Base-by-base conservation (phyloP, 1,140 invertebrate species). In the roundworm (Caenorhabditis elegans) region DNA sequence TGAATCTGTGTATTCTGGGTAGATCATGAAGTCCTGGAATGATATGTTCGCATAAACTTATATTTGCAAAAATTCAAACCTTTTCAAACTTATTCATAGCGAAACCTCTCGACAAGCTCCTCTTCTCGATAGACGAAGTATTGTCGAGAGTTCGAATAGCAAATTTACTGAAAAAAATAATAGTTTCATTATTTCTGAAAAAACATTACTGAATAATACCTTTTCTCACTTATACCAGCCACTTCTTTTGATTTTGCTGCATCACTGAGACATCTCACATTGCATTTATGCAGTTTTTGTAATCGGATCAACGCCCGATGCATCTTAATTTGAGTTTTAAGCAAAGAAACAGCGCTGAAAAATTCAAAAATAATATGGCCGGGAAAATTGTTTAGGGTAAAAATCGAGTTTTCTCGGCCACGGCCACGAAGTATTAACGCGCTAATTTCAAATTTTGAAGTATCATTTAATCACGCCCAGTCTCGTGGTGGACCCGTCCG, bases 21-120 rank as follows among this genome's bases (percentile, higher is more conserved):
- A 89, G 76, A 89, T 89, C 78, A 90, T 80, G 53, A 89, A 89
- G 84, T 89, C 88, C 88, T 88, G 78, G 34, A 87, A 70, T 75
- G 76, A n/a, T 19, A 19, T 85, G 22, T 4, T 5, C 28, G 11
- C 17, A 31, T 51, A 17, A 43, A 79, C 47, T n/a, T n/a, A n/a
- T 26, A 77, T 53, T 24, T 0, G n/a, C 4, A 22, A 43, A 26
- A 65, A 24, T 78, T 17, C 60, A 24, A 34, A 90, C 87, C 85
- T 90, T 89, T 75, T 89, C 89, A 55, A 89, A 89, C 47, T 83
- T 82, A 76, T 89, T 90, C 34, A 90, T 39, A 2, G 83, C 76
- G 11, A 90, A 46, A 31, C 87, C 88, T 53, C 88, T 78, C 8
- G 80, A 84, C 15, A 89, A 48, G 15, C 87, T 89, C n/a, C 78